Evolutionary conservation across 35 echinoderm and acorn worm species (phyloP).

Genomic region (Anneissia japonica): DNA sequence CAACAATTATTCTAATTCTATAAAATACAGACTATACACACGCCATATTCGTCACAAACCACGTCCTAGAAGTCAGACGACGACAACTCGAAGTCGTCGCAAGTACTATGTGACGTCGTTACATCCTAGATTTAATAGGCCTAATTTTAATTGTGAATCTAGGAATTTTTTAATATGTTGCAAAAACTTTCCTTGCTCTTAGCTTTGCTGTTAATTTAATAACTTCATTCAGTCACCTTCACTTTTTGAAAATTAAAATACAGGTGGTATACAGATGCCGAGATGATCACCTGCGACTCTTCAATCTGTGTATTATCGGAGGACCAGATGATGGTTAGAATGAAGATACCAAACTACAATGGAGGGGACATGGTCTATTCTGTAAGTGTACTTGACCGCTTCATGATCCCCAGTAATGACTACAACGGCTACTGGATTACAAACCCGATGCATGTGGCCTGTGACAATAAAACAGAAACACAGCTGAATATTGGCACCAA

Average conservation of each 20-base stretch:
- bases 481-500: not conserved
- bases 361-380: conserved; percentile 35
- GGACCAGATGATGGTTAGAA: conserved; percentile 41
- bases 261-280: conserved; percentile 35
- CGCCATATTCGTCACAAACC: no score
- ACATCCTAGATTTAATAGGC: no score
- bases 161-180: no score
- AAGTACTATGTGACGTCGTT: no score
- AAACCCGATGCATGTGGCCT: conserved; percentile 26
- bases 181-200: no score
- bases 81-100: no score
- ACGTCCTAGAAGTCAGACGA: no score
- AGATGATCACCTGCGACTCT: conserved; percentile 52
- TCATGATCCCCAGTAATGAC: conserved; percentile 60
- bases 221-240: no score
- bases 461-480: not conserved
- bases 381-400: conserved; percentile 61
- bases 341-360: conserved; percentile 29
- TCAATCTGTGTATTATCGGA: conserved; percentile 28
- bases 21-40: no score
- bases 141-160: no score
- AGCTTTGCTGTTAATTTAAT: no score
- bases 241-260: not conserved
- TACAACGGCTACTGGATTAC: conserved; percentile 52
- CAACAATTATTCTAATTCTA: no score